Evolutionary conservation across 2,888 invertebrate species (phyloP).

Genomic region (Strigamia maritima): DNA sequence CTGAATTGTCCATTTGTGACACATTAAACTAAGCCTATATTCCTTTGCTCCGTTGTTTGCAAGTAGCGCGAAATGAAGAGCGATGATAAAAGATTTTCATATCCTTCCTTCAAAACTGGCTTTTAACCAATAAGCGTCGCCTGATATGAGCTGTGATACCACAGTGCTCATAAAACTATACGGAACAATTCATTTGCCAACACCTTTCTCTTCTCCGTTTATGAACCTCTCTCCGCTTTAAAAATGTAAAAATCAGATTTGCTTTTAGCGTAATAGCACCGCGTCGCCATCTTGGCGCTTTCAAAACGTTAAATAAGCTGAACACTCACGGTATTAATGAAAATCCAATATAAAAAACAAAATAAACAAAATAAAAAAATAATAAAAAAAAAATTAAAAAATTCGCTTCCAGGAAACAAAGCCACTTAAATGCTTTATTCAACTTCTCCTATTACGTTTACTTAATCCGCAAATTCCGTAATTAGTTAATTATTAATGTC

Average conservation of each 20-base stretch:
- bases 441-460: background rate
- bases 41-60: background rate
- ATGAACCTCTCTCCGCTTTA: background rate
- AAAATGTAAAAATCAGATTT: background rate
- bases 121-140: slow-evolving; percentile 21
- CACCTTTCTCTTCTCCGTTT: background rate
- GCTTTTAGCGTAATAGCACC: background rate
- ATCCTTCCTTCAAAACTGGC: slow-evolving; percentile 12
- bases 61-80: background rate
- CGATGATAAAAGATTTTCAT: slow-evolving; percentile 22
- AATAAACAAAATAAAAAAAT: too few species aligned
- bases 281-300: background rate
- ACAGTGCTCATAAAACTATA: slow-evolving; percentile 12
- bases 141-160: slow-evolving; percentile 7
- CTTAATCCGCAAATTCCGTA: slow-evolving; percentile 1
- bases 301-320: too few species aligned
- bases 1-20: background rate
- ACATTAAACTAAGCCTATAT: slow-evolving; percentile 27
- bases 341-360: too few species aligned
- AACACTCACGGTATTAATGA: too few species aligned
- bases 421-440: background rate
- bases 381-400: too few species aligned
- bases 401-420: background rate
- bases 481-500: slow-evolving; percentile 22
- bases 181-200: slow-evolving; percentile 17